Percentiles rank a stretch among this genome's conserved stretches.
These are phyloP conservation scores for Archivesica marissinica DNA, from an alignment of 1,140 invertebrate species.

Conservation along the genomic window DNA sequence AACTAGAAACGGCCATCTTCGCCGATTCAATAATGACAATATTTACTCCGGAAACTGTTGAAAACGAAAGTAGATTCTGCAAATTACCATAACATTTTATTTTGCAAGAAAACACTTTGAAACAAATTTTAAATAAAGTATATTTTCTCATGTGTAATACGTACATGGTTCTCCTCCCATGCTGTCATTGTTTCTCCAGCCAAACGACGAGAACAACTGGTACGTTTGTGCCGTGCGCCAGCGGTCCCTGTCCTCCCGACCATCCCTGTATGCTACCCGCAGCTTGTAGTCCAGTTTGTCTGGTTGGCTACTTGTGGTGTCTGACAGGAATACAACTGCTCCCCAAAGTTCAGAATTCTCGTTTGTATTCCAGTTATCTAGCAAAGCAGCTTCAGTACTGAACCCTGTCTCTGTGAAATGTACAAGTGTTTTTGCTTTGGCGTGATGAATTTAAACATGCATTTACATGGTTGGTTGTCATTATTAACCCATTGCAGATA, in stretches of 20 bases:
- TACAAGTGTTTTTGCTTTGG: neutral
- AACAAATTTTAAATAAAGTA: too few species aligned
- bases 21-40: too few species aligned
- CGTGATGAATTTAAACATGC: too few species aligned
- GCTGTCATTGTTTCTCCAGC: constrained; percentile 86
- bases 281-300: constrained; percentile 24
- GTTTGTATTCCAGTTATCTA: constrained; percentile 71
- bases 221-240: constrained; percentile 89
- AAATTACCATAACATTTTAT: too few species aligned
- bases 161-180: constrained; percentile 88
- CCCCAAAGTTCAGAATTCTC: constrained; percentile 69
- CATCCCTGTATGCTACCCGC: constrained; percentile 26
- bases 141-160: too few species aligned
- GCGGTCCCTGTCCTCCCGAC: constrained; percentile 48
- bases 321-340: constrained; percentile 80
- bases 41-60: too few species aligned
- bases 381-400: constrained; percentile 78
- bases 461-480: neutral
- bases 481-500: neutral
- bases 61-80: too few species aligned
- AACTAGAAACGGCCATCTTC: too few species aligned
- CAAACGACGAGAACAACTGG: constrained; percentile 88
- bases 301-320: constrained; percentile 46
- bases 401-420: constrained; percentile 73
- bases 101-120: too few species aligned